Evolutionary conservation across 2,113 vertebrate genomes (phyloP), one percentile per base, ranked within the genome.

Genomic region (Micronycteris hirsuta): DNA sequence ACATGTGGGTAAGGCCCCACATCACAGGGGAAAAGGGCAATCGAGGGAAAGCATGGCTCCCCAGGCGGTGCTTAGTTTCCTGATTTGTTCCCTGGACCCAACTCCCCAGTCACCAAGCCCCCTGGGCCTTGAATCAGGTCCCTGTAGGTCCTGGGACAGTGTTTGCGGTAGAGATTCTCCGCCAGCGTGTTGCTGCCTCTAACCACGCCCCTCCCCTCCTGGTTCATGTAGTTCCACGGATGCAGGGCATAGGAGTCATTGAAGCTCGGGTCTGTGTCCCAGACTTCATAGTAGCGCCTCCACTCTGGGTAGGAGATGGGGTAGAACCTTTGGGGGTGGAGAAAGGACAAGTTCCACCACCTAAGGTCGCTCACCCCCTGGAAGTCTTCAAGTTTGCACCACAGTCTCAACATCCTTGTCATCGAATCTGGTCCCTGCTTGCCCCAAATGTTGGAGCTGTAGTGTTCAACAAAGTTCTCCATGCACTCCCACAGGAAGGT

Each of bases 221-320:
- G 15, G 84, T 99, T 99, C 98, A 99, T 99, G 95, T 98, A 98
- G 93, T 99, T 99, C 99, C 99, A 99, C 61, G 99, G 84, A 63
- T 99, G 99, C 87, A 98, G 93, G 0, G 98, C 98, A 0, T 98
- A 99, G 36, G 99, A 99, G 28, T 97, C 5, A 16, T 95, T 98
- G 97, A 99, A 99, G 47, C 0, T 94, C 0, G 97, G 98, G 14
- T 88, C 97, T 58, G 77, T 68, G 15, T 98, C 93, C 98, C 98
- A 98, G 45, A 98, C 98, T 45, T 98, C 56, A 0, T 98, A 99
- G 92, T 98, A 99, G 33, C 78, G 89, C 49, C 78, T 33, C 99
- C 99, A 99, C 26, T 70, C 6, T 0, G 16, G 54, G n/a, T 97
- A 99, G 0, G 98, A 93, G 20, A 99, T 99, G 28, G 98, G 98